Percentiles rank a stretch among this genome's conserved stretches.
Conservation (phyloP, 2,797 vertebrate species). For the Acrossocheilus wenchowensis region DNA sequence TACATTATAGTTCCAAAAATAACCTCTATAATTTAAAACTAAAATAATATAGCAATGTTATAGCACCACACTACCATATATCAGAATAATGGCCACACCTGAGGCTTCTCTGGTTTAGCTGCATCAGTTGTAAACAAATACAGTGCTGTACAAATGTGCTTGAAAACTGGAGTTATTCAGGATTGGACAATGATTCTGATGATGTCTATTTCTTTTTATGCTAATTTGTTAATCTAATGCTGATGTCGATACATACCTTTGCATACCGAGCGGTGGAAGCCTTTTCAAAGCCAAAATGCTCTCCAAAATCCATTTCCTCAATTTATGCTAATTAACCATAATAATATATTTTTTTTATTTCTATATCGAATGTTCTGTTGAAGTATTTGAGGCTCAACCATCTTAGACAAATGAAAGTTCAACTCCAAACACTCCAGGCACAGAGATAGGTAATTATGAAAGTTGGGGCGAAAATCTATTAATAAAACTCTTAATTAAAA, state of each 20-base stretch:
- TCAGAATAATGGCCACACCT: conserved; percentile 34
- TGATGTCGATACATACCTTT: background rate
- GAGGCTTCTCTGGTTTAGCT: conserved; percentile 12
- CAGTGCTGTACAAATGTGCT: background rate
- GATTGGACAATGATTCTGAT: background rate
- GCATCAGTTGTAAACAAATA: conserved; percentile 14
- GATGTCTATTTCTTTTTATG: conserved; percentile 8
- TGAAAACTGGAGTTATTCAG: background rate
- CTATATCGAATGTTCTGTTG: conserved; percentile 78
- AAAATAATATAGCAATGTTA: conserved; percentile 17
- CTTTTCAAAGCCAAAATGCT: background rate
- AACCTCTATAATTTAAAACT: conserved; percentile 17
- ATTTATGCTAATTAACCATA: conserved; percentile 68
- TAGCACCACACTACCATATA: conserved; percentile 13
- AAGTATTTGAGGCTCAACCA: conserved; percentile 73
- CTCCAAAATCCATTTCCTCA: conserved; percentile 2
- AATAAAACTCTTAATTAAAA: conserved; percentile 86
- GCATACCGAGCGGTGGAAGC: background rate
- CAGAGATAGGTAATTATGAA: conserved; percentile 80
- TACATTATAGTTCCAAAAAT: conserved; percentile 17
- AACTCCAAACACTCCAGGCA: conserved; percentile 79
- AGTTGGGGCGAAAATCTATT: conserved; percentile 81
- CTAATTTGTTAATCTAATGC: conserved; percentile 9
- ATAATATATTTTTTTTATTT: conserved; percentile 73
- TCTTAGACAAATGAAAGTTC: conserved; percentile 78